These are phyloP conservation scores for Gymnoscopelus microlampas DNA, from an alignment of 2,797 vertebrate species.

Conservation along the genomic window DNA sequence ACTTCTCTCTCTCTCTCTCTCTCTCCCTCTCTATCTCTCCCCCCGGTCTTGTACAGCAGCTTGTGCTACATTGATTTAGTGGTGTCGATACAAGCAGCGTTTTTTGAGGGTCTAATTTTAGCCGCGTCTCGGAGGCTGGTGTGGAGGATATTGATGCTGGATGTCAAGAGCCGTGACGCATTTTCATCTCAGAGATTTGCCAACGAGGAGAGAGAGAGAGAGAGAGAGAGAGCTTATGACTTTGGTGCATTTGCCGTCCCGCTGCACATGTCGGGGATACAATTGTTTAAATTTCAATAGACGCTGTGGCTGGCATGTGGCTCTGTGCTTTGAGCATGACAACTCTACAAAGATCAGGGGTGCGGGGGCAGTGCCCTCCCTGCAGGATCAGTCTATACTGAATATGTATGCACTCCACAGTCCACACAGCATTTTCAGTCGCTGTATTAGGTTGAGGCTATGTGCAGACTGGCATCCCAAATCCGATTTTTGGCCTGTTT, in stretches of 20 bases:
- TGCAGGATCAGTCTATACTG: conserved; percentile 20
- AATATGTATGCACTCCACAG: conserved; percentile 7
- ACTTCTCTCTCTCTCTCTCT: conserved; percentile 2
- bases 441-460: no score
- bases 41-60: conserved; percentile 63
- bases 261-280: conserved; percentile 17
- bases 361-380: not conserved
- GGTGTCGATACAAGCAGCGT: conserved; percentile 71
- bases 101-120: conserved; percentile 73
- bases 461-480: no score
- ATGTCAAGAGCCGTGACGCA: conserved; percentile 71
- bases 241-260: conserved; percentile 42
- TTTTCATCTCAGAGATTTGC: conserved; percentile 63
- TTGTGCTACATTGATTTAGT: conserved; percentile 72
- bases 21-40: not conserved
- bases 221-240: conserved; percentile 24
- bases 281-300: conserved; percentile 41
- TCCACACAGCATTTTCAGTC: no score
- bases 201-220: not conserved
- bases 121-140: conserved; percentile 57
- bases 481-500: no score
- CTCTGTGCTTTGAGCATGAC: conserved; percentile 8
- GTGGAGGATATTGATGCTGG: conserved; percentile 72
- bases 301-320: conserved; percentile 27
- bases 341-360: conserved; percentile 19